These are phyloP conservation scores for Sminthurinus aureus DNA, from an alignment of 2,888 invertebrate genomes.

Conservation along the genomic window DNA sequence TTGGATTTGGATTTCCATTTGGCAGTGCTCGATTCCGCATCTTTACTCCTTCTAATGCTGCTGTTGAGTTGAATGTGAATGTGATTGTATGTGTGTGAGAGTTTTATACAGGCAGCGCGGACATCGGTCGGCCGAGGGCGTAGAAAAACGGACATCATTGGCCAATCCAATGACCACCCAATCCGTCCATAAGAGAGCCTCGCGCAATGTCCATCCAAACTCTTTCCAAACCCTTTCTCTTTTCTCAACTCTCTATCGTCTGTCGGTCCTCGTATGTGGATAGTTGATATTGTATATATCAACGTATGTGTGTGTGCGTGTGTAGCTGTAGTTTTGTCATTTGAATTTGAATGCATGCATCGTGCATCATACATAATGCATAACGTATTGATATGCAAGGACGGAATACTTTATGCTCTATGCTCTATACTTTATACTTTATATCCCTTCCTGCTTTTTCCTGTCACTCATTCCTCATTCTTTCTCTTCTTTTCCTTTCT, in stretches of 20 bases:
- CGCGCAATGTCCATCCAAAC: conserved; percentile 38
- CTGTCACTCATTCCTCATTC: neutral
- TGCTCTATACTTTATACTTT: neutral
- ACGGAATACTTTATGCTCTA: too few species aligned
- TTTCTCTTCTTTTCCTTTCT: neutral
- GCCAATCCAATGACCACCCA: conserved; percentile 49
- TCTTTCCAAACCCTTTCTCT: conserved; percentile 14
- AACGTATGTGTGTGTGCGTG: too few species aligned
- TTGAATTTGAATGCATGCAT: too few species aligned
- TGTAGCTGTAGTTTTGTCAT: too few species aligned
- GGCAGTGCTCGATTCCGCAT: conserved; percentile 14
- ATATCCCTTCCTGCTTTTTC: neutral
- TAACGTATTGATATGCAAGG: too few species aligned
- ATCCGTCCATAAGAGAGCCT: conserved; percentile 32
- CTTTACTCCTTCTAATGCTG: neutral
- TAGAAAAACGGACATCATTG: conserved; percentile 41
- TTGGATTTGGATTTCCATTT: too few species aligned
- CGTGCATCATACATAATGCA: too few species aligned
- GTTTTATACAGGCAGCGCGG: conserved; percentile 32
- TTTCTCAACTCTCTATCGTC: conserved; percentile 16
- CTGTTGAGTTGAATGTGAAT: neutral
- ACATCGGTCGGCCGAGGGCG: conserved; percentile 49
- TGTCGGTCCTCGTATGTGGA: conserved; percentile 23
- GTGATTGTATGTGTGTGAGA: conserved; percentile 4
- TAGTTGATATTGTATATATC: neutral